Conservation (phyloP, 2,113 vertebrate species). For the Tragulus kanchil region DNA sequence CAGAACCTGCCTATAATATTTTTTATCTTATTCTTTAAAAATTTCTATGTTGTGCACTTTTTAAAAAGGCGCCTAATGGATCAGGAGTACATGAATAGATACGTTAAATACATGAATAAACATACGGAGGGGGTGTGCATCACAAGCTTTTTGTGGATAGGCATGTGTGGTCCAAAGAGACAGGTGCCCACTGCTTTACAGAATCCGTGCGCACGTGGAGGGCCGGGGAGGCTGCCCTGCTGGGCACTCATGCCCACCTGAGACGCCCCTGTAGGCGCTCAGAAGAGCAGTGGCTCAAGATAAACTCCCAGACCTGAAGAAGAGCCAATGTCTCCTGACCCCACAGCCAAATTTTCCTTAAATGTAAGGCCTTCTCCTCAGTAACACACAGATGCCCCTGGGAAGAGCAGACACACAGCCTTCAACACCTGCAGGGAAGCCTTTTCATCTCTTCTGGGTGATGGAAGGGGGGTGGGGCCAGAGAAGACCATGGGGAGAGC, state of each 20-base stretch:
- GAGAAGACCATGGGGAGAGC: neutral
- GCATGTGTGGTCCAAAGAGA: neutral
- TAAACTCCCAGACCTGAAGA: neutral
- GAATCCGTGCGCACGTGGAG: accelerated
- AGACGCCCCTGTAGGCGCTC: neutral
- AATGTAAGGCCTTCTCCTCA: neutral
- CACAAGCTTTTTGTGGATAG: neutral
- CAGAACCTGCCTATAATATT: neutral
- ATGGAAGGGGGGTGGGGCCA: neutral
- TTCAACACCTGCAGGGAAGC: neutral
- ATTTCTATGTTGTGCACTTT: neutral
- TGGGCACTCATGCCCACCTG: neutral
- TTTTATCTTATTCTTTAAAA: constrained; percentile 24
- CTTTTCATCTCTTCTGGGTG: neutral
- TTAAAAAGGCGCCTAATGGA: neutral
- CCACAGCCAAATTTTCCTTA: neutral
- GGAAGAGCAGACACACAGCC: neutral
- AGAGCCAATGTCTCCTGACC: neutral
- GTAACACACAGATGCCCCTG: neutral
- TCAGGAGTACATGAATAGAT: neutral
- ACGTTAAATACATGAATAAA: neutral
- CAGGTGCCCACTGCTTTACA: neutral
- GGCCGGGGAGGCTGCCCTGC: neutral
- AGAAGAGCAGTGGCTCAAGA: neutral
- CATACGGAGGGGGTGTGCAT: neutral